Evolutionary conservation across 2,113 vertebrate genomes (phyloP).

Genomic region (Callipepla squamata): DNA sequence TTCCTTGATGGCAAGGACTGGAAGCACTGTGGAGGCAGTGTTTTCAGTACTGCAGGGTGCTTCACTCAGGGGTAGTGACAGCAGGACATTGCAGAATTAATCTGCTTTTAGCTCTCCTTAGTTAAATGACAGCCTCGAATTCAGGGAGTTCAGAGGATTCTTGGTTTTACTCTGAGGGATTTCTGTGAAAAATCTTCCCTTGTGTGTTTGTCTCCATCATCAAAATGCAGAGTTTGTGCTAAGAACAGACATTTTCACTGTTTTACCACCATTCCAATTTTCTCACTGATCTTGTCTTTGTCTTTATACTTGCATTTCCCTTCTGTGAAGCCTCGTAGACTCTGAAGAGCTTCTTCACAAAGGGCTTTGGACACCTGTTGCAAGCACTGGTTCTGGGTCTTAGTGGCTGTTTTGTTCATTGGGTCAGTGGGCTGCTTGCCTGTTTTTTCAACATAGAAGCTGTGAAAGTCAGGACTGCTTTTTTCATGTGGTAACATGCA

Average conservation of each 20-base stretch:
- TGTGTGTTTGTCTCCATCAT: slow-evolving; percentile 14
- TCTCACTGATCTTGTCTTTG: slow-evolving; percentile 12
- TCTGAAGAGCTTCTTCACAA: slow-evolving; percentile 15
- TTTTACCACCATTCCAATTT: slow-evolving; percentile 5
- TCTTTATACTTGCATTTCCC: slow-evolving; percentile 27
- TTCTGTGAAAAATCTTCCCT: slow-evolving; percentile 17
- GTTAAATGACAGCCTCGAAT: neutral
- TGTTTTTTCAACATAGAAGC: neutral
- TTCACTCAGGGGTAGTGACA: neutral
- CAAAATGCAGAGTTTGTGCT: slow-evolving; percentile 10
- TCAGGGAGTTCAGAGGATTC: neutral
- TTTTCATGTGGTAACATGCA: neutral
- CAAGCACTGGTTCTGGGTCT: neutral
- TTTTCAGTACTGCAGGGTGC: neutral
- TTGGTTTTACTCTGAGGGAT: neutral
- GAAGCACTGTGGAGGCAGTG: neutral
- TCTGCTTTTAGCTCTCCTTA: neutral
- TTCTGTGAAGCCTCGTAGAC: neutral
- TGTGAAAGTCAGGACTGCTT: neutral
- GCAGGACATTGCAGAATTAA: neutral
- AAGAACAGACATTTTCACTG: neutral
- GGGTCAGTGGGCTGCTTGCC: slow-evolving; percentile 7
- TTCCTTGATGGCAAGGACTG: neutral
- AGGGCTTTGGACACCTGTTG: slow-evolving; percentile 20
- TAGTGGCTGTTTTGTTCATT: neutral